Evolutionary conservation across 2,113 vertebrate species (phyloP).

Genomic region (Phylloscopus trochilus): DNA sequence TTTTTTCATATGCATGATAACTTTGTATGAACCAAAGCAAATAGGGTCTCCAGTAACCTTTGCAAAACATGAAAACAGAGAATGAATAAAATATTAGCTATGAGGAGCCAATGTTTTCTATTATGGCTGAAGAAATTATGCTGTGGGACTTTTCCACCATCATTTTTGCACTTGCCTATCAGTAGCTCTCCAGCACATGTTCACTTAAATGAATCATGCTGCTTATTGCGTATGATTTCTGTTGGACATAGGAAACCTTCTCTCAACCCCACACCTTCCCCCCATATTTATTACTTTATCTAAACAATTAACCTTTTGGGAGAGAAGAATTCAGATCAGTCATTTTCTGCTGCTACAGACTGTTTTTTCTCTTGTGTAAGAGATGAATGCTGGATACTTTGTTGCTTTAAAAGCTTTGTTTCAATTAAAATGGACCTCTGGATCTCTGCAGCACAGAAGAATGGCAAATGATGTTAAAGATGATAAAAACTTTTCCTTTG

Average conservation of each 20-base stretch:
- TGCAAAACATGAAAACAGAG: background rate
- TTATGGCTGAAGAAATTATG: background rate
- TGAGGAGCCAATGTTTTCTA: background rate
- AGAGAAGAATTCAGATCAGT: background rate
- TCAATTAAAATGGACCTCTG: background rate
- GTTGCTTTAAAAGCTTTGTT: background rate
- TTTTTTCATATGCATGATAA: background rate
- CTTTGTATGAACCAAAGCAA: background rate
- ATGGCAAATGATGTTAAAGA: background rate
- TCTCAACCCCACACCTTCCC: rapidly evolving
- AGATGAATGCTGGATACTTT: background rate
- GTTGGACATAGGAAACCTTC: background rate
- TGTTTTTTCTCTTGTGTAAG: background rate
- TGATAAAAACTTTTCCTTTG: background rate
- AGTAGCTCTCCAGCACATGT: background rate
- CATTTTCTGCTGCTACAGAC: background rate
- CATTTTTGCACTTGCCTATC: background rate
- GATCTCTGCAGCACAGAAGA: background rate
- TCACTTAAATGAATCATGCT: background rate
- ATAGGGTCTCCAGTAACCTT: background rate
- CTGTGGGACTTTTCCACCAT: background rate
- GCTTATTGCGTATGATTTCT: background rate
- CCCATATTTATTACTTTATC: background rate
- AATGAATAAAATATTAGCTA: background rate
- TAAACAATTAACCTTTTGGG: background rate